phyloP scores from a whole-genome alignment of 2,797 vertebrate genomes.

The Masticophis lateralis region DNA sequence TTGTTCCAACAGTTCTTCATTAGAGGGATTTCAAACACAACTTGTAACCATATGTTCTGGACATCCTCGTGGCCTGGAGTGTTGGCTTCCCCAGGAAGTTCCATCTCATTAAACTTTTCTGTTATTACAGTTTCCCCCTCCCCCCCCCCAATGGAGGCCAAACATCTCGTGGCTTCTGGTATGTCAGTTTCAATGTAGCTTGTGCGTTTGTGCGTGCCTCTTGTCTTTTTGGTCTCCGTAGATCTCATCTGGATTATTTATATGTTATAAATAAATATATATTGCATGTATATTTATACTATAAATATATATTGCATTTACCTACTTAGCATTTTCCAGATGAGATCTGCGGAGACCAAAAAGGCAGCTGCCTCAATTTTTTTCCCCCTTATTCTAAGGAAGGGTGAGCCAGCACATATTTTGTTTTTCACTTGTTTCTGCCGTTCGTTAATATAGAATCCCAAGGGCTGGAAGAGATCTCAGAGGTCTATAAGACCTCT shows the following conservation, averaged over 20 bases:
- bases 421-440: no score
- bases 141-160: background rate
- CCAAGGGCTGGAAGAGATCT: no score
- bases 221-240: background rate
- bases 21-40: no score
- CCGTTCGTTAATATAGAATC: no score
- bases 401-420: background rate
- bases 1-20: background rate
- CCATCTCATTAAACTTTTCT: background rate
- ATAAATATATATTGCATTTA: background rate
- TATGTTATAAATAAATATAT: no score
- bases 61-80: background rate
- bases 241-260: no score
- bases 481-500: no score
- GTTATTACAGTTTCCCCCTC: background rate
- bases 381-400: background rate
- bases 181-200: background rate
- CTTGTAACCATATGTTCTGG: background rate
- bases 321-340: background rate
- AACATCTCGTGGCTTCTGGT: background rate
- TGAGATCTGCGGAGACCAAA: background rate
- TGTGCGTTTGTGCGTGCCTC: background rate
- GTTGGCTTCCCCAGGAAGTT: background rate
- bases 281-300: no score
- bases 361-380: background rate